phyloP scores from a whole-genome alignment of 53 echinoderm and acorn worm species.

The Patiria pectinifera region DNA sequence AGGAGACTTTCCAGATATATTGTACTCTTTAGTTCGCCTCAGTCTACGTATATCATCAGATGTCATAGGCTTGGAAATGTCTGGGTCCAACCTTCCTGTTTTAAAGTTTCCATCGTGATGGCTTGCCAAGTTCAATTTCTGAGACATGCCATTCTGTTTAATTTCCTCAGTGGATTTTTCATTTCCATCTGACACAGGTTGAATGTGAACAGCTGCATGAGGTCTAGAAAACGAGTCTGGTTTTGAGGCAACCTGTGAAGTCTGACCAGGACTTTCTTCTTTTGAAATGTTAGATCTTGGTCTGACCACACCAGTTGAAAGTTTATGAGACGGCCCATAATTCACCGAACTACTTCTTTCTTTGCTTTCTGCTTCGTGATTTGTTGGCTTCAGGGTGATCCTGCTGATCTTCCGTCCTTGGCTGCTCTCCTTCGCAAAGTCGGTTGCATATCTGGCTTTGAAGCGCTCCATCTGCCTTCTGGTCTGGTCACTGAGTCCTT shows the following conservation, averaged over 20 bases:
- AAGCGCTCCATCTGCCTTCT: conserved; percentile 58
- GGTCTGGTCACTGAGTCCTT: conserved; percentile 29
- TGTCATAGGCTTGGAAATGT: conserved; percentile 16
- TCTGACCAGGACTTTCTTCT: neutral
- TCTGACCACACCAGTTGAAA: neutral
- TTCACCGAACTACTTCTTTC: conserved; percentile 30
- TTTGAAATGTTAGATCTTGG: conserved; percentile 10
- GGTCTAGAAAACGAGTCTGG: neutral
- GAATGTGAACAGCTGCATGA: neutral
- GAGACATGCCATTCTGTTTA: neutral
- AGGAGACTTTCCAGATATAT: conserved; percentile 34
- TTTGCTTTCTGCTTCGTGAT: conserved; percentile 12
- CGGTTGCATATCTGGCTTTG: conserved; percentile 39
- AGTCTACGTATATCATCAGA: conserved; percentile 30
- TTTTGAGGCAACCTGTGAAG: neutral
- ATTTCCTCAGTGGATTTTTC: neutral
- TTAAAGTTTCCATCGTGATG: neutral
- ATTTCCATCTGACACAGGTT: neutral
- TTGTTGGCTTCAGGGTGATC: conserved; percentile 27
- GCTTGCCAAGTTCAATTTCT: neutral
- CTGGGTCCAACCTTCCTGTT: neutral
- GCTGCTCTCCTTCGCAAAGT: conserved; percentile 11
- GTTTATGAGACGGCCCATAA: neutral
- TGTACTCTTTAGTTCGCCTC: conserved; percentile 35
- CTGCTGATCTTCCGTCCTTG: conserved; percentile 31